Base-by-base conservation (phyloP, 2,888 invertebrate species). In the Polydrusus pterygomalis region DNA sequence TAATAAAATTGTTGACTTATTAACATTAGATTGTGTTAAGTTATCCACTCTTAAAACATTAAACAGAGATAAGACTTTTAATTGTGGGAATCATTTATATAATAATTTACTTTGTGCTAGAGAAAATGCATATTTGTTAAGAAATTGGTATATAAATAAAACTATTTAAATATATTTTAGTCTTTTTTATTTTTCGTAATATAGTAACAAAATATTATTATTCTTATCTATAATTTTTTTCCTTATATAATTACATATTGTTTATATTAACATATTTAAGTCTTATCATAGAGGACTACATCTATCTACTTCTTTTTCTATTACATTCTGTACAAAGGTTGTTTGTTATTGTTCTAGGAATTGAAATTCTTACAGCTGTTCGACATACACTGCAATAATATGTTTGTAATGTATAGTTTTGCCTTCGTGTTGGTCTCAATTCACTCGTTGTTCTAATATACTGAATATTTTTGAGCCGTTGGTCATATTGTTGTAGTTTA, bases 91-190 rank as follows among this genome's bases (percentile, higher is more conserved):
- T 47, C 47, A 47, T n/a, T 1, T 2, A 13, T 47, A 15, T 15
- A n/a, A 47, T n/a, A 15, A 47, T 47, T 7, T 13, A 47, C 10
- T 10, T 6, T 13, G 15, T 47, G 10, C 47, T 15, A 15, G 15
- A n/a, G 47, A 47, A 47, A 47, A 47, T 47, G 47, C n/a, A n/a
- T 47, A n/a, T n/a, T 47, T 47, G n/a, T 47, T 15, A 15, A 13
- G n/a, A 2, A 47, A 47, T 15, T 47, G 15, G 47, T 47, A 47
- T 47, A 47, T 47, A 15, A 47, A 47, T 47, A 47, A 47, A 47
- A 47, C 47, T 2, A 15, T 7, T n/a, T 47, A 25, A 47, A n/a
- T n/a, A n/a, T 47, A 47, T 13, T n/a, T 1, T 47, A 9, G 11
- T 11, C 8, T 40, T 2, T 40, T 40, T 40, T 40, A 5, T 5